Evolutionary conservation across 1,140 invertebrate species (phyloP).

Genomic region (Aphis gossypii): DNA sequence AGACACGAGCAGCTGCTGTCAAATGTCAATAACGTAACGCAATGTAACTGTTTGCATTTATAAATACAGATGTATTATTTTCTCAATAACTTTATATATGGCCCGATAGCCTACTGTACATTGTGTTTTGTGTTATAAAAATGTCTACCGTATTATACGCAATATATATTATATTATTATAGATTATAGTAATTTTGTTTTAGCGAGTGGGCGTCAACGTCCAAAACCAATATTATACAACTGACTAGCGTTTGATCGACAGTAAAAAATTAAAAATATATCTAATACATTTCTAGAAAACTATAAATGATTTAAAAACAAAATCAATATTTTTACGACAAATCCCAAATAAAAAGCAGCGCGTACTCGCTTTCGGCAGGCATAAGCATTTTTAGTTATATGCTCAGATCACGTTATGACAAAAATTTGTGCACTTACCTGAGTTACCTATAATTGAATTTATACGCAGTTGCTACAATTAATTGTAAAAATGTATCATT

Average conservation of each 20-base stretch:
- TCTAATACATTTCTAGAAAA: background rate
- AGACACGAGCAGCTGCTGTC: background rate
- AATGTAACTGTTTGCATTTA: background rate
- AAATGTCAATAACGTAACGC: background rate
- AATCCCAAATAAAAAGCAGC: background rate
- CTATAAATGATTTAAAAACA: background rate
- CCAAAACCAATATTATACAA: background rate
- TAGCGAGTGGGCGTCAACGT: background rate
- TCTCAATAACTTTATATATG: background rate
- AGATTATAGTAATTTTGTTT: background rate
- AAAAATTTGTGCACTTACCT: no score
- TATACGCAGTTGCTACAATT: no score
- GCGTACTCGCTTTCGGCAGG: no score
- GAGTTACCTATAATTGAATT: no score
- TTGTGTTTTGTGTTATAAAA: background rate
- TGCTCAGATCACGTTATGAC: no score
- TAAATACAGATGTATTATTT: background rate
- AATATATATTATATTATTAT: background rate
- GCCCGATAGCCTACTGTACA: background rate
- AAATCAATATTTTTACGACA: background rate
- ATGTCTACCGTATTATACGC: background rate
- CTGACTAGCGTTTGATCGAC: background rate
- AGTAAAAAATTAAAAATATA: background rate
- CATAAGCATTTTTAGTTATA: no score
- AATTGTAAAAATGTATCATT: no score